Conservation (phyloP, 1,140 invertebrate genomes). For the Brachystomella parvula region DNA sequence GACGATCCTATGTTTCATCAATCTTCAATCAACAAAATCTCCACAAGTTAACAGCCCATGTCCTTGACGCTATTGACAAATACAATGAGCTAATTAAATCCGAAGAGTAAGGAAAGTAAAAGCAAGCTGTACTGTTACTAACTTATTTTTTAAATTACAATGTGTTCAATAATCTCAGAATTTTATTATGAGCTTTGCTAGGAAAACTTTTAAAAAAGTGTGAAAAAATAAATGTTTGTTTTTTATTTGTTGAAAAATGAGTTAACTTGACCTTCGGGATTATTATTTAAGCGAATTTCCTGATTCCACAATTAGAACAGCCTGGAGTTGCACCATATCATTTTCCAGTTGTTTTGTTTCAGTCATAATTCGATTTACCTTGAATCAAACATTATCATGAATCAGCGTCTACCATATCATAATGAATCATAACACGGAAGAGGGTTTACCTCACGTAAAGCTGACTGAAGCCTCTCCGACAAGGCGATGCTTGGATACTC, state of each 20-base stretch:
- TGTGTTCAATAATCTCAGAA: too few species aligned
- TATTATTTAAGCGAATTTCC: slow-evolving; percentile 33
- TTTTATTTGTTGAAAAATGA: too few species aligned
- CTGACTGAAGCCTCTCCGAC: slow-evolving; percentile 28
- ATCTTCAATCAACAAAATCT: slow-evolving; percentile 20
- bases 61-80: slow-evolving; percentile 32
- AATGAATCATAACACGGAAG: background rate
- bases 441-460: slow-evolving; percentile 2
- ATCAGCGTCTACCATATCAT: background rate
- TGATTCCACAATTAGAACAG: slow-evolving; percentile 33
- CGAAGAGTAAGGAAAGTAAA: too few species aligned
- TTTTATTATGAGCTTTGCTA: too few species aligned
- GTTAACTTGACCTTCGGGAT: too few species aligned
- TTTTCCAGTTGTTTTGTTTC: slow-evolving; percentile 24
- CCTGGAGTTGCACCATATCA: slow-evolving; percentile 30
- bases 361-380: slow-evolving; percentile 23
- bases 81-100: slow-evolving; percentile 31
- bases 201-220: too few species aligned
- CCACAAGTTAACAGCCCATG: slow-evolving; percentile 18
- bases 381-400: background rate
- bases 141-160: too few species aligned
- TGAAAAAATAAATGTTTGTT: too few species aligned
- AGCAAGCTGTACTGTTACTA: too few species aligned
- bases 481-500: slow-evolving; percentile 30
- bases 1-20: background rate